These are phyloP conservation scores for Drosophila nigrodunni DNA, from an alignment of 1,140 invertebrate genomes.

Conservation along the genomic window DNA sequence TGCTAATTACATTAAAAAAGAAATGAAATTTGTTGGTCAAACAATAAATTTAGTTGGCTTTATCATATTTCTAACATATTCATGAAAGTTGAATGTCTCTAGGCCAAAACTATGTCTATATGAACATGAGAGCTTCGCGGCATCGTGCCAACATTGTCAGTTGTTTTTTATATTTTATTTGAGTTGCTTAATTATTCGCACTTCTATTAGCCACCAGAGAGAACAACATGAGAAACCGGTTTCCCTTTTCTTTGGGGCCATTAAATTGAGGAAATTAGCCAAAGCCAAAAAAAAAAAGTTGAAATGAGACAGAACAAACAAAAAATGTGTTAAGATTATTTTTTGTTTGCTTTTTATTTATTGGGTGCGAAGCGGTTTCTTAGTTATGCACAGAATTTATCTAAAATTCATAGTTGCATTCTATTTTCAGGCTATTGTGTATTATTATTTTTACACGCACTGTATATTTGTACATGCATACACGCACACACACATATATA, in stretches of 20 bases:
- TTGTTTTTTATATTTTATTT: conserved; percentile 9
- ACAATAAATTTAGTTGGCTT: background rate
- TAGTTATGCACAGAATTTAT: conserved; percentile 28
- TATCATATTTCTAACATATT: background rate
- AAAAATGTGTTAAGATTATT: conserved; percentile 40
- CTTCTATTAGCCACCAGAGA: conserved; percentile 50
- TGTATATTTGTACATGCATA: background rate
- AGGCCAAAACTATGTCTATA: conserved; percentile 1
- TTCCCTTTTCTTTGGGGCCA: conserved; percentile 54
- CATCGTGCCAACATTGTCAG: background rate
- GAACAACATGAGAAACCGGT: conserved; percentile 72
- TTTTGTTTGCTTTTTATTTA: background rate
- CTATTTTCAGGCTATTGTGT: conserved; percentile 25
- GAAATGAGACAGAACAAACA: conserved; percentile 35
- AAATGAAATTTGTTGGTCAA: background rate
- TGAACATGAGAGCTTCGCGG: background rate
- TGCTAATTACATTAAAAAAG: conserved; percentile 7
- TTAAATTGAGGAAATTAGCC: conserved; percentile 62
- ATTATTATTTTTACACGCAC: conserved; percentile 1
- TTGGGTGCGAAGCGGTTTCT: conserved; percentile 47
- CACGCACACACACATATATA: background rate
- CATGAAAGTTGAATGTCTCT: conserved; percentile 14
- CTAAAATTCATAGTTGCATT: conserved; percentile 17
- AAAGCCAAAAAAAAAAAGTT: conserved; percentile 46
- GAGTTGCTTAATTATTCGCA: conserved; percentile 56